Evolutionary conservation across 2,888 invertebrate genomes (phyloP).

Genomic region (Aphidius colemani): DNA sequence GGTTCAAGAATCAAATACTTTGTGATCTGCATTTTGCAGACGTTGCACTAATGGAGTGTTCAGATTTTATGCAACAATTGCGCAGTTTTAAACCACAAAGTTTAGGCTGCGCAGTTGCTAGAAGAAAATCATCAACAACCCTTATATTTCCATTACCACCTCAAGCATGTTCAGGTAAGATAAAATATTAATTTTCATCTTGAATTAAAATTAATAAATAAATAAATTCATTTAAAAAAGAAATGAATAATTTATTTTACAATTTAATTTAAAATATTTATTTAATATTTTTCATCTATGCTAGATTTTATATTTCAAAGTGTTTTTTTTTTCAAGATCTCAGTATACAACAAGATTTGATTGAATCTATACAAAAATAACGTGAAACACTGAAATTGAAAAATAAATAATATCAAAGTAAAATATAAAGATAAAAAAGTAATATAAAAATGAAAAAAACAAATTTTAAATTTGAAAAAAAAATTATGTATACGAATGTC

Average conservation of each 20-base stretch:
- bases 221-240: too few species aligned
- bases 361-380: too few species aligned
- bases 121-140: conserved; percentile 91
- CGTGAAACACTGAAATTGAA: too few species aligned
- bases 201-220: too few species aligned
- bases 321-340: too few species aligned
- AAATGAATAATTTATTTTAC: background rate
- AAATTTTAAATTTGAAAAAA: conserved; percentile 15
- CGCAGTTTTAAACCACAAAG: conserved; percentile 95
- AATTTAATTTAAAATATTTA: too few species aligned
- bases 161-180: conserved; percentile 88
- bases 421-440: conserved; percentile 3
- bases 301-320: too few species aligned
- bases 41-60: conserved; percentile 96
- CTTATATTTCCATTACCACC: conserved; percentile 92
- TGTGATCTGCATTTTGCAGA: conserved; percentile 96
- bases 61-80: conserved; percentile 96
- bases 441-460: conserved; percentile 16
- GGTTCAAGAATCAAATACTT: conserved; percentile 87
- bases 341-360: too few species aligned
- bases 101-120: conserved; percentile 90
- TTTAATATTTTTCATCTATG: too few species aligned
- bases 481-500: conserved; percentile 10
- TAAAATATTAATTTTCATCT: background rate
- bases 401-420: conserved; percentile 5